Conservation (phyloP, 2,888 invertebrate species). For the Hirtodrosophila histrioides region DNA sequence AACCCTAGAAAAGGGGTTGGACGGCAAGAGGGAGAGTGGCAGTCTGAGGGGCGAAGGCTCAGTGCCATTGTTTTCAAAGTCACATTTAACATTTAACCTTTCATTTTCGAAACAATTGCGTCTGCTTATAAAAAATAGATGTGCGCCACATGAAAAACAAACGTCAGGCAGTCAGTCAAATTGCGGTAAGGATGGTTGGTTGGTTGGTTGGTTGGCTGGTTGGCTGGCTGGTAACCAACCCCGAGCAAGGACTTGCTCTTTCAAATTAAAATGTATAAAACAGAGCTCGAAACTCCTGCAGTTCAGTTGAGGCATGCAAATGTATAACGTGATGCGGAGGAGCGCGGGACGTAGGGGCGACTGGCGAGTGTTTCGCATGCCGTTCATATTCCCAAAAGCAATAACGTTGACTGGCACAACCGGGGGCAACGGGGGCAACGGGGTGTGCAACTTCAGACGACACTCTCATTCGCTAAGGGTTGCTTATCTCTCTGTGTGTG, state of each 20-base stretch:
- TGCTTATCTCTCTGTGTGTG: conserved; percentile 29
- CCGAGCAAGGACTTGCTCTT: conserved; percentile 39
- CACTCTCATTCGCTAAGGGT: conserved; percentile 52
- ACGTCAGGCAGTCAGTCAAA: conserved; percentile 34
- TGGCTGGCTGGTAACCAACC: conserved; percentile 20
- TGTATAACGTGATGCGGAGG: conserved; percentile 26
- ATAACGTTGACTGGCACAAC: conserved; percentile 70
- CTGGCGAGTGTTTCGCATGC: conserved; percentile 49
- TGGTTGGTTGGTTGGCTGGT: neutral
- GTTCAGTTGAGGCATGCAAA: conserved; percentile 48
- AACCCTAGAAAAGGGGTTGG: too few species aligned
- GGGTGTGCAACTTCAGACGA: conserved; percentile 10
- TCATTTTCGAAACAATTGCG: conserved; percentile 81
- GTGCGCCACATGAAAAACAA: conserved; percentile 63
- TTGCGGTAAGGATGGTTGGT: conserved; percentile 24
- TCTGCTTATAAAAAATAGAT: conserved; percentile 78
- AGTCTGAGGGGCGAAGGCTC: neutral
- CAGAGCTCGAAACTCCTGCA: conserved; percentile 24
- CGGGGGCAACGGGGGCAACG: conserved; percentile 13
- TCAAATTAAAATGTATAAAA: conserved; percentile 77
- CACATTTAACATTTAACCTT: conserved; percentile 81
- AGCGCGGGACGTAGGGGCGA: conserved; percentile 9
- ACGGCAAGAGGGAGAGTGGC: neutral
- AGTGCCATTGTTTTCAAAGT: conserved; percentile 70
- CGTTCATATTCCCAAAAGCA: conserved; percentile 76